Conservation (phyloP, 1,140 invertebrate genomes). For the Portunus trituberculatus region DNA sequence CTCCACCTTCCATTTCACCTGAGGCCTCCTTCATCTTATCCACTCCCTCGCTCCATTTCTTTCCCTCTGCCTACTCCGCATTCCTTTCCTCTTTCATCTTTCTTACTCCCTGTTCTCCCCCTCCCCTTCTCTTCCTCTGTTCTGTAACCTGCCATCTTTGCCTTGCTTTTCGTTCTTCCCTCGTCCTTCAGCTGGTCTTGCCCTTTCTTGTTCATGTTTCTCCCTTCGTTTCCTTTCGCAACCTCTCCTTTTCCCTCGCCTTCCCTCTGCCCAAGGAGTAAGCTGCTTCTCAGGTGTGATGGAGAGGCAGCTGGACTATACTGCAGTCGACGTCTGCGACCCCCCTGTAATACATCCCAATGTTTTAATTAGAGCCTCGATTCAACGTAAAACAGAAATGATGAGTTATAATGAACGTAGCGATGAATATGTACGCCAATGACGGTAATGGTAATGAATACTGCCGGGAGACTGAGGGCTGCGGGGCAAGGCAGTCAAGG, state of each 20-base stretch:
- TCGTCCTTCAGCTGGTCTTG: background rate
- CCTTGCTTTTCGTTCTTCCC: background rate
- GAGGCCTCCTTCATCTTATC: background rate
- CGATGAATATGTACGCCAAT: conserved; percentile 35
- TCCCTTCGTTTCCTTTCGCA: background rate
- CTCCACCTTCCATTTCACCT: background rate
- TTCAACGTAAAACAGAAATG: conserved; percentile 29
- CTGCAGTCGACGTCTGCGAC: background rate
- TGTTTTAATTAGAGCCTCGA: conserved; percentile 38
- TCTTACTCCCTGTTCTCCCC: background rate
- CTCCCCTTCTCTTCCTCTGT: conserved; percentile 1
- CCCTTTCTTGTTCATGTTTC: background rate
- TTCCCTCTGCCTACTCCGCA: background rate
- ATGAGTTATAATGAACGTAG: conserved; percentile 33
- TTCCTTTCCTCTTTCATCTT: background rate
- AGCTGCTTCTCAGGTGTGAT: background rate
- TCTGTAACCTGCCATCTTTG: background rate
- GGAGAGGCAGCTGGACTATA: background rate
- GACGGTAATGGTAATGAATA: conserved; percentile 41
- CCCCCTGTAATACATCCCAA: conserved; percentile 17
- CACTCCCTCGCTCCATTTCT: background rate
- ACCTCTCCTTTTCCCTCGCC: background rate
- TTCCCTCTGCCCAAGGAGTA: background rate
- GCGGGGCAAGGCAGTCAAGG: background rate
- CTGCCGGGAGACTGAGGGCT: background rate